Conservation (phyloP, 2,888 invertebrate species). For the Molorchus minor region DNA sequence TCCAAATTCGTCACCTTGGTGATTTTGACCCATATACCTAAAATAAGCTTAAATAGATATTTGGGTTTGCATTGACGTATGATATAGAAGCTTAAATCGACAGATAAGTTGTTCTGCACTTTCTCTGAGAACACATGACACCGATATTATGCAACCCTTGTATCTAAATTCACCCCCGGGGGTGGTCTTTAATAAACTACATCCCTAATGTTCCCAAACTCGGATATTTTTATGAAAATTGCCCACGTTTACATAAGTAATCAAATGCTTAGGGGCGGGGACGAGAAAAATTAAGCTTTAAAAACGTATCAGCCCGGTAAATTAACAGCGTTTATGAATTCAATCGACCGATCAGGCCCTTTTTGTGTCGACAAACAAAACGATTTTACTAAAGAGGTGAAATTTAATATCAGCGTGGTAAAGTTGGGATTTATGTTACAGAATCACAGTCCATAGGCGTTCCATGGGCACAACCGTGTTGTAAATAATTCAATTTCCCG, state of each 20-base stretch:
- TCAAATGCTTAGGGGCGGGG: neutral
- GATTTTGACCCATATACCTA: too few relatives aligned
- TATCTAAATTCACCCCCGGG: slow-evolving; percentile 4
- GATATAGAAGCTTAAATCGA: too few relatives aligned
- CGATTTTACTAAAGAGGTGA: slow-evolving; percentile 12
- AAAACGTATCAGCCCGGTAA: slow-evolving; percentile 11
- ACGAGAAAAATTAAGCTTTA: too few relatives aligned
- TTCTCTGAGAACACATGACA: too few relatives aligned
- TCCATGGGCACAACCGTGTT: too few relatives aligned
- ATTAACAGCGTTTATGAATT: slow-evolving; percentile 17
- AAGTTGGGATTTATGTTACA: slow-evolving; percentile 12
- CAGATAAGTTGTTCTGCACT: too few relatives aligned
- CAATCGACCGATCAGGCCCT: slow-evolving; percentile 11
- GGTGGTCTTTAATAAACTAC: slow-evolving; percentile 9
- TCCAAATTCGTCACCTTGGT: too few relatives aligned
- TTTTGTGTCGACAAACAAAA: slow-evolving; percentile 19
- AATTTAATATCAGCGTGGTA: slow-evolving; percentile 15
- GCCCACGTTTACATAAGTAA: slow-evolving; percentile 13
- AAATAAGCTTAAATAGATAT: too few relatives aligned
- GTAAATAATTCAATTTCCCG: too few relatives aligned
- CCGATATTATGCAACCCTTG: slow-evolving; percentile 5
- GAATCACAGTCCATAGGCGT: slow-evolving; percentile 5
- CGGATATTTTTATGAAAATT: slow-evolving; percentile 7
- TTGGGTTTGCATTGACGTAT: too few relatives aligned
- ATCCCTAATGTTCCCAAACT: neutral